Evolutionary conservation across 2,888 invertebrate species (phyloP).

Genomic region (Thysanoteuthis rhombus): DNA sequence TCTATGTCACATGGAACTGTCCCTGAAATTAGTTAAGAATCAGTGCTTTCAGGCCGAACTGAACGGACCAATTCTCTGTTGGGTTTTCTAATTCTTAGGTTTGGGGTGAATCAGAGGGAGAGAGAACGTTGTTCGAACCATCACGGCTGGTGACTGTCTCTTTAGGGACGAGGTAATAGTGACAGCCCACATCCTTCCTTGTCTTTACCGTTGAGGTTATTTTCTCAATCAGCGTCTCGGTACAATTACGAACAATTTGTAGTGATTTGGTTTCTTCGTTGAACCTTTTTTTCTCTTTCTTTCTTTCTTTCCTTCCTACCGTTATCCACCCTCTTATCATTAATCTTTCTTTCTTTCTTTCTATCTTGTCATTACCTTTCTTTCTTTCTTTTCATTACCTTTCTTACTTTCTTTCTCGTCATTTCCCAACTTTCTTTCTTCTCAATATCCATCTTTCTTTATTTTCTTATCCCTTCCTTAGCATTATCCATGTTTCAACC

Average conservation of each 20-base stretch:
- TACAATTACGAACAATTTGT: not conserved
- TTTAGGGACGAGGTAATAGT: not conserved
- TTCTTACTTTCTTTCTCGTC: not conserved
- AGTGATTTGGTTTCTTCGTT: not conserved
- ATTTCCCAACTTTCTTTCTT: not conserved
- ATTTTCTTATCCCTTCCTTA: too few relatives aligned
- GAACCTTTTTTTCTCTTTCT: not conserved
- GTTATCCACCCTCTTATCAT: not conserved
- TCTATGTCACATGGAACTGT: not conserved
- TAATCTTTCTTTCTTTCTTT: not conserved
- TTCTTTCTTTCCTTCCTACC: not conserved
- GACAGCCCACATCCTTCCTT: not conserved
- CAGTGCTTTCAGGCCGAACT: not conserved
- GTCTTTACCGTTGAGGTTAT: not conserved
- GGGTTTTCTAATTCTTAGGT: not conserved
- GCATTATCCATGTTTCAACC: too few relatives aligned
- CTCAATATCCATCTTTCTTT: too few relatives aligned
- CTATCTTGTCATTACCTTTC: not conserved
- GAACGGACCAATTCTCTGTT: not conserved
- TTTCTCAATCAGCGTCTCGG: not conserved
- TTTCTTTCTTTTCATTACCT: not conserved
- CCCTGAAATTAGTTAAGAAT: not conserved
- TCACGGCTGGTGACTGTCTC: not conserved
- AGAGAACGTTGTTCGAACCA: not conserved
- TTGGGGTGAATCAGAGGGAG: not conserved